Evolutionary conservation across 2,888 invertebrate genomes (phyloP).

Genomic region (Epinotia nisella): DNA sequence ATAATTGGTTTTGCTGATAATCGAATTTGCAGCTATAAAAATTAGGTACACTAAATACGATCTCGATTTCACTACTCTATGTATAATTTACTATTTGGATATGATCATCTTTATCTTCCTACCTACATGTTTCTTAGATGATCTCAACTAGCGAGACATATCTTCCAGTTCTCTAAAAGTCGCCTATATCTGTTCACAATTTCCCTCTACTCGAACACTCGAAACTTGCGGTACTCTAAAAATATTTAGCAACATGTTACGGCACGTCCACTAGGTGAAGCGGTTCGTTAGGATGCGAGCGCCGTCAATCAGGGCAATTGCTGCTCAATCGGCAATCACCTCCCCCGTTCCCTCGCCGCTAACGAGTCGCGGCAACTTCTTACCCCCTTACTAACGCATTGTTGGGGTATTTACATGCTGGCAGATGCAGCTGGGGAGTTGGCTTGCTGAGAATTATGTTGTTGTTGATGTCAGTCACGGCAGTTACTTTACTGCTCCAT

Average conservation of each 20-base stretch:
- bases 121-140: no score
- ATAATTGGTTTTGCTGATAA: neutral
- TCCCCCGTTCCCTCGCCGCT: conserved; percentile 62
- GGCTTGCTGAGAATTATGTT: neutral
- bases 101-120: no score
- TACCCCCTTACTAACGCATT: conserved; percentile 64
- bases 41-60: neutral
- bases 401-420: conserved; percentile 58
- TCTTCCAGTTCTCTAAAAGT: neutral
- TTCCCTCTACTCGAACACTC: neutral
- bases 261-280: conserved; percentile 78
- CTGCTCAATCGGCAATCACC: conserved; percentile 85
- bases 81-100: no score
- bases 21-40: neutral
- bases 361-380: conserved; percentile 79
- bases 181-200: neutral
- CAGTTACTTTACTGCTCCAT: neutral
- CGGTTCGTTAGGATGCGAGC: conserved; percentile 80
- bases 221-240: conserved; percentile 25
- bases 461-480: neutral
- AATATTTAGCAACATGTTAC: conserved; percentile 47
- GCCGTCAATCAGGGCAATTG: conserved; percentile 85
- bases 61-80: neutral
- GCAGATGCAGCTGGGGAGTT: neutral
- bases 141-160: neutral